These are phyloP conservation scores for Drosophila cracens DNA, from an alignment of 2,888 invertebrate genomes.

Conservation along the genomic window DNA sequence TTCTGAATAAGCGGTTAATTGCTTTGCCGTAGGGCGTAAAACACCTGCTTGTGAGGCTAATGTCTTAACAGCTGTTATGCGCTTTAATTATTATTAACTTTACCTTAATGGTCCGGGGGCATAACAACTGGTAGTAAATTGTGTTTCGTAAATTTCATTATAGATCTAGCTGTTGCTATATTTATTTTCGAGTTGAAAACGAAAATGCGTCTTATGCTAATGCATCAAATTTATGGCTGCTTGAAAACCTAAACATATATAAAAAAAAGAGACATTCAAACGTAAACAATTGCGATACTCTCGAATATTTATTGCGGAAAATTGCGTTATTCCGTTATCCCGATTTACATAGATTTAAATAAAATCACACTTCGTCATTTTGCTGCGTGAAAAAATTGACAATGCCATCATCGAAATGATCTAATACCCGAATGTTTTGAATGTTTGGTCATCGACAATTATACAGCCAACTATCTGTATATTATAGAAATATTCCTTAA, in stretches of 20 bases:
- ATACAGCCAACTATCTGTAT: constrained; percentile 54
- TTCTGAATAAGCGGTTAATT: neutral
- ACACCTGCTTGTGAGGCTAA: constrained; percentile 3
- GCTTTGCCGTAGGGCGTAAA: neutral
- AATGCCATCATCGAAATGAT: constrained; percentile 68
- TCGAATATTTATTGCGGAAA: neutral
- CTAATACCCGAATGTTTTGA: constrained; percentile 59
- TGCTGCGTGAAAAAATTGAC: constrained; percentile 29
- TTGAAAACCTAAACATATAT: neutral
- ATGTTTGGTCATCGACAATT: constrained; percentile 71
- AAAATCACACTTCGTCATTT: constrained; percentile 25
- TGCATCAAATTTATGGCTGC: neutral
- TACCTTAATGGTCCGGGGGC: neutral
- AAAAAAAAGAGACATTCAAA: neutral
- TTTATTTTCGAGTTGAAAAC: neutral
- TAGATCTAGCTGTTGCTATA: neutral
- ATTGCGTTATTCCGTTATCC: neutral
- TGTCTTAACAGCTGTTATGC: constrained; percentile 7
- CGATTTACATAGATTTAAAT: constrained; percentile 26
- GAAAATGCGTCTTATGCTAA: neutral
- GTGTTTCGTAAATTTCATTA: neutral
- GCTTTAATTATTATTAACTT: constrained; percentile 1
- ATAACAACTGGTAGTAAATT: constrained; percentile 14
- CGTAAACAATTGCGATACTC: neutral
- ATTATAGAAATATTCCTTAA: constrained; percentile 50